Evolutionary conservation across 2,797 vertebrate genomes (phyloP), one percentile per base, ranked within the genome.

Genomic region (Xyrichtys novacula): DNA sequence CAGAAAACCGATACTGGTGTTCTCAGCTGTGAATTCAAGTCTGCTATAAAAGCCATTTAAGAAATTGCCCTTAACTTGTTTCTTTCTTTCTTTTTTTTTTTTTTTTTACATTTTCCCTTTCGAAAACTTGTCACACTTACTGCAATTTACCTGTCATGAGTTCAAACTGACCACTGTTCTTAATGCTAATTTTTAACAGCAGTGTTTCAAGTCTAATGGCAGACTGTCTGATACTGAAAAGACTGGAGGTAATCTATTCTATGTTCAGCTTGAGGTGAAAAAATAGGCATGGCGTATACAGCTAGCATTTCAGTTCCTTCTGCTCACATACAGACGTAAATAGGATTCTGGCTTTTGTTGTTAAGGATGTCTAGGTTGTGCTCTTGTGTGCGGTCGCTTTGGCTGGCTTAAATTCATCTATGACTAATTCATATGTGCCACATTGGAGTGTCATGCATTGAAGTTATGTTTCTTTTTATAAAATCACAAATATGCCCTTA

Each of bases 121-220:
- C 26, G 22, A 55, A 49, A 43, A 46, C 50, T 12, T 52, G 22
- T 40, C 26, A 8, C 14, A 8, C 8, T 63, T 38, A 14, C 6
- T 20, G 32, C 8, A 49, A 50, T 65, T 4, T 22, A 49, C 17
- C 31, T 54, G 26, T 17, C 22, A 43, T 29, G 16, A 48, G 50
- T 48, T 39, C 1, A 57, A 43, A 17, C 36, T 61, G 42, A 61
- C 40, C 23, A 5, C 29, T 60, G n/a, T 54, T 57, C 49, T 22
- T 52, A 28, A 65, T 55, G 48, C 7, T 48, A 22, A 22, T 20
- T 23, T 53, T 39, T 25, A 47, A 40, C 29, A 42, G 28, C 15
- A 19, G 15, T 2, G 9, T 49, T 57, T 65, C 29, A 31, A 29
- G 11, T 7, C 9, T 7, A 8, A 17, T 7, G 23, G 50, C 14